Base-by-base conservation (phyloP, 2,113 vertebrate genomes). In the Nothoprocta perdicaria region DNA sequence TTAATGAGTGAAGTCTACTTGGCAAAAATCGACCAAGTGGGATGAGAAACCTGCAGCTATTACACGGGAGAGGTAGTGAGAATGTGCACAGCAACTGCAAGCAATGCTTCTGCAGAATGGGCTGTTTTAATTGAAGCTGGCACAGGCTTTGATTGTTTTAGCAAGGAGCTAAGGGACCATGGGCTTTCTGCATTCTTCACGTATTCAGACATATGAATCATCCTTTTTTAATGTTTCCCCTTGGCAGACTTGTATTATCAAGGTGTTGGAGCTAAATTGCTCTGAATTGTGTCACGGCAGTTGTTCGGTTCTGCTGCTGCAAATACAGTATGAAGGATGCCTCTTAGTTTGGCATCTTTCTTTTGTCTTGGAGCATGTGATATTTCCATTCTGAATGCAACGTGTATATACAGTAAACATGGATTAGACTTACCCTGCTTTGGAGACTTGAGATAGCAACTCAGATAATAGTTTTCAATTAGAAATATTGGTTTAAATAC, bases 61-160 rank as follows among this genome's bases (percentile, higher is more conserved):
- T 41, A 23, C 10, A 21, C 17, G 22, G 17, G 4, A 63, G 31
- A 46, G 3, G 23, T 33, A 40, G 29, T 29, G 33, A 81, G 31
- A 83, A 60, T 0, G 0, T 83, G 24, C 11, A 71, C n/a, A 1
- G 3, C 31, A 57, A 6, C 14, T 40, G 53, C 27, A 67, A 53
- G 12, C 48, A 38, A 23, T 46, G 23, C 31, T 78, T 45, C 61
- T 79, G 87, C 11, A 66, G 68, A 66, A 35, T 29, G n/a, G 8
- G 3, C 4, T 31, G 58, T 89, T 81, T 13, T 1, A 50, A 27
- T 9, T 67, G 35, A 38, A 84, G 33, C 40, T 50, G n/a, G 58
- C 43, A 26, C 18, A 12, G 38, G 12, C 60, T 77, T 77, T 41
- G n/a, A 19, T 67, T 77, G 41, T 27, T 90, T 52, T 53, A 61